Percentiles rank a stretch among this genome's conserved stretches.
These are phyloP conservation scores for Argopecten irradians DNA, from an alignment of 1,140 invertebrate species.

Conservation along the genomic window DNA sequence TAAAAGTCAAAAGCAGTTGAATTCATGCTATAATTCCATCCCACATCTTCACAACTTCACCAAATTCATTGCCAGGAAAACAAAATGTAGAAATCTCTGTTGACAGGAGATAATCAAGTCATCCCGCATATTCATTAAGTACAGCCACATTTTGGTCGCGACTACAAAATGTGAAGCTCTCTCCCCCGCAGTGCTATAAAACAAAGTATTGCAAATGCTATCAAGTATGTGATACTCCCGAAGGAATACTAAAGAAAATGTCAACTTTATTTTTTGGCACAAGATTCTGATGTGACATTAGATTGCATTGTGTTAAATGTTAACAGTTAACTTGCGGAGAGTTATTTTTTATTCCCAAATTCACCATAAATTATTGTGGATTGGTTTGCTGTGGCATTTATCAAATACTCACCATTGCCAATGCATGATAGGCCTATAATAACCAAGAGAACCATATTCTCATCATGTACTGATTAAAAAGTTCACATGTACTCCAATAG, in stretches of 20 bases:
- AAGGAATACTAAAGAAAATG: not conserved
- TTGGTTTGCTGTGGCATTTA: not conserved
- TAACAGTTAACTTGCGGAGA: not conserved
- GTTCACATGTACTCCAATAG: not conserved
- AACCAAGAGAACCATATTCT: not conserved
- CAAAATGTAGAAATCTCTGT: not conserved
- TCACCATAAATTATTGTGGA: not conserved
- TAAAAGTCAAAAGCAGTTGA: not conserved
- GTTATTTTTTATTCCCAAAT: not conserved
- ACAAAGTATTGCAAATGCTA: not conserved
- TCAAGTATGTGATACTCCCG: not conserved
- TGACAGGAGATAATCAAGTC: not conserved
- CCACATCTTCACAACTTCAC: not conserved
- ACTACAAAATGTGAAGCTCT: not conserved
- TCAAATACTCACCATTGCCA: not conserved
- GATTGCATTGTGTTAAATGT: not conserved
- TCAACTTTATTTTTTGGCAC: not conserved
- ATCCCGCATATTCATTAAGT: not conserved
- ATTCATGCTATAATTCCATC: not conserved
- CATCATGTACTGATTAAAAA: not conserved
- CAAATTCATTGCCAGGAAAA: not conserved
- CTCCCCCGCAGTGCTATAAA: not conserved
- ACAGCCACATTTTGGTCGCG: not conserved
- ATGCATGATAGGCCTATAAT: not conserved
- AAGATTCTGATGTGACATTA: not conserved